phyloP scores from a whole-genome alignment of 2,797 vertebrate species.

The Octomys mimax region DNA sequence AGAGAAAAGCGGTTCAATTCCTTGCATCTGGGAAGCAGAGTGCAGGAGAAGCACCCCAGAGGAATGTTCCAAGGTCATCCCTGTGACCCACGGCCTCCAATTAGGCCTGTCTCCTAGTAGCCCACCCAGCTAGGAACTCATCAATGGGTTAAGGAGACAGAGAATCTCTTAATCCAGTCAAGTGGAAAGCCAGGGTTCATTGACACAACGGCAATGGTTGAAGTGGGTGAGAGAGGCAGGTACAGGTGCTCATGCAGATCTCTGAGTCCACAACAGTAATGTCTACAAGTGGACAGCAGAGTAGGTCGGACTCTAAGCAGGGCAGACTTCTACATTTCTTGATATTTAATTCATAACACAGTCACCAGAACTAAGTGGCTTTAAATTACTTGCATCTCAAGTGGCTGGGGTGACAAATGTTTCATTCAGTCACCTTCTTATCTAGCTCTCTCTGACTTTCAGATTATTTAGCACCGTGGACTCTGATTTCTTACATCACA shows the following conservation, averaged over 20 bases:
- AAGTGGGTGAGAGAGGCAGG: not conserved
- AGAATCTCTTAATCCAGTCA: not conserved
- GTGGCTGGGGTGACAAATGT: conserved; percentile 9
- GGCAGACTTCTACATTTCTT: conserved; percentile 1
- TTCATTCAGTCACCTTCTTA: conserved; percentile 57
- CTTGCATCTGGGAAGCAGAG: not conserved
- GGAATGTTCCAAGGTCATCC: not conserved
- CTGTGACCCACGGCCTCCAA: not conserved
- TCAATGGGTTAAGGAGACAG: not conserved
- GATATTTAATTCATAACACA: conserved; percentile 18
- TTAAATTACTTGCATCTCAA: conserved; percentile 64
- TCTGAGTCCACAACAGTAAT: not conserved
- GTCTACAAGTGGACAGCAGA: conserved; percentile 29
- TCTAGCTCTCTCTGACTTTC: conserved; percentile 1
- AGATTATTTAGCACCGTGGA: not conserved
- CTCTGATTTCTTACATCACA: conserved; percentile 53
- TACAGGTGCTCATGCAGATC: not conserved
- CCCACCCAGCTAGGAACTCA: not conserved
- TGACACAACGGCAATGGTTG: not conserved
- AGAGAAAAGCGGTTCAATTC: not conserved
- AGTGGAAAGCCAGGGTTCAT: not conserved
- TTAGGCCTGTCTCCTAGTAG: not conserved
- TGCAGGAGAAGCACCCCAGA: not conserved
- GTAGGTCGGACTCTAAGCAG: not conserved
- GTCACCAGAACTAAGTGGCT: conserved; percentile 39